Conservation (phyloP, 1,140 invertebrate genomes). For the Macrobrachium rosenbergii region DNA sequence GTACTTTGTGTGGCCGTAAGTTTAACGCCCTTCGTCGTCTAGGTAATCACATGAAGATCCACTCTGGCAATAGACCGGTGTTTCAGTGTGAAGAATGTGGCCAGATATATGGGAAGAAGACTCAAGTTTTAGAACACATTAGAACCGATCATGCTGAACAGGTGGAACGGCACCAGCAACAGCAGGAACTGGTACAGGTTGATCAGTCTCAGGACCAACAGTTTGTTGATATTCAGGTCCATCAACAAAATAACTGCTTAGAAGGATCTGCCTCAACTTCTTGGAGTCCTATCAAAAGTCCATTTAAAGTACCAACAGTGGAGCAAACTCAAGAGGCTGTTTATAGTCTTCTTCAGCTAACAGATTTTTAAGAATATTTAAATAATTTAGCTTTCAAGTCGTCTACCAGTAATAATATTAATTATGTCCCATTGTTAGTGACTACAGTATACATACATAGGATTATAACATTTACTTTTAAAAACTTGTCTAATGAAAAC, state of each 20-base stretch:
- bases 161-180: conserved; percentile 55
- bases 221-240: conserved; percentile 22
- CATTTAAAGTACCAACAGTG: conserved; percentile 55
- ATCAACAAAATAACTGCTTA: conserved; percentile 13
- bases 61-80: conserved; percentile 60
- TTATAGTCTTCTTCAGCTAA: conserved; percentile 53
- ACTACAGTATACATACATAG: no score
- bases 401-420: no score
- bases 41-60: conserved; percentile 63
- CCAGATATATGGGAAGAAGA: conserved; percentile 64
- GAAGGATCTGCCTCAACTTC: conserved; percentile 24
- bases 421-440: no score
- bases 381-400: no score
- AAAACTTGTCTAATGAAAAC: no score
- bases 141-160: conserved; percentile 65
- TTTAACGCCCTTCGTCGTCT: conserved; percentile 55
- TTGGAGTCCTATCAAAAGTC: conserved; percentile 50
- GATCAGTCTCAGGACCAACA: not conserved
- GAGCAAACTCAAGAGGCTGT: conserved; percentile 59
- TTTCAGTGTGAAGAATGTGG: conserved; percentile 66
- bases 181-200: conserved; percentile 40
- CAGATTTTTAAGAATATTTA: conserved; percentile 37
- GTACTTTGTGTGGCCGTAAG: conserved; percentile 58
- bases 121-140: conserved; percentile 64
- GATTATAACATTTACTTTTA: no score